Percentiles rank a stretch among this genome's conserved stretches.
These are phyloP conservation scores for Beris chalybata DNA, from an alignment of 2,888 invertebrate species.

Conservation along the genomic window DNA sequence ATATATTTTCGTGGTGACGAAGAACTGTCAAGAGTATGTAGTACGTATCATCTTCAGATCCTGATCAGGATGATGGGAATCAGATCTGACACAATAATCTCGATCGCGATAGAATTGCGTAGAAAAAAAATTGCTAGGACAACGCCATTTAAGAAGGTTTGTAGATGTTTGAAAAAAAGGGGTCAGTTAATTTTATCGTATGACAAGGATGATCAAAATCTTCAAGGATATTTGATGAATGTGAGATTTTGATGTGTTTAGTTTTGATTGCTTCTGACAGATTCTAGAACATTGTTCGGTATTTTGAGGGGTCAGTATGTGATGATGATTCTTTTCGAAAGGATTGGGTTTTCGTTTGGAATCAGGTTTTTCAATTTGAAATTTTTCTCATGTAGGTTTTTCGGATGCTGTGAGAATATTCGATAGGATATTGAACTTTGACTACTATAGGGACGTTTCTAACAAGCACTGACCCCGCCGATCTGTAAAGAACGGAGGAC, in stretches of 20 bases:
- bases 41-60: conserved; percentile 33
- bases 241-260: conserved; percentile 44
- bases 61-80: conserved; percentile 41
- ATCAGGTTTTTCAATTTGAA: conserved; percentile 23
- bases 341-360: conserved; percentile 1
- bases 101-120: conserved; percentile 27
- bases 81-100: conserved; percentile 41
- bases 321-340: conserved; percentile 24
- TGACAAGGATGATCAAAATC: neutral
- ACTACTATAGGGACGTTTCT: too few relatives aligned
- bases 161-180: conserved; percentile 32
- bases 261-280: conserved; percentile 45
- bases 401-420: too few relatives aligned
- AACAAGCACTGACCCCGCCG: too few relatives aligned
- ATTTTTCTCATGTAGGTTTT: conserved; percentile 29
- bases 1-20: conserved; percentile 18
- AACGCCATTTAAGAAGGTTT: conserved; percentile 7
- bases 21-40: neutral
- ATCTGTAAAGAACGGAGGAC: too few relatives aligned
- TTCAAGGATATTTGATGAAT: conserved; percentile 40
- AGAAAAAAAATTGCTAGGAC: conserved; percentile 14
- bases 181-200: conserved; percentile 40
- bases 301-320: conserved; percentile 18
- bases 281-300: conserved; percentile 19
- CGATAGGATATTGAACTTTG: too few relatives aligned